Evolutionary conservation across 1,140 invertebrate species (phyloP).

Genomic region (Campoletis sonorensis): DNA sequence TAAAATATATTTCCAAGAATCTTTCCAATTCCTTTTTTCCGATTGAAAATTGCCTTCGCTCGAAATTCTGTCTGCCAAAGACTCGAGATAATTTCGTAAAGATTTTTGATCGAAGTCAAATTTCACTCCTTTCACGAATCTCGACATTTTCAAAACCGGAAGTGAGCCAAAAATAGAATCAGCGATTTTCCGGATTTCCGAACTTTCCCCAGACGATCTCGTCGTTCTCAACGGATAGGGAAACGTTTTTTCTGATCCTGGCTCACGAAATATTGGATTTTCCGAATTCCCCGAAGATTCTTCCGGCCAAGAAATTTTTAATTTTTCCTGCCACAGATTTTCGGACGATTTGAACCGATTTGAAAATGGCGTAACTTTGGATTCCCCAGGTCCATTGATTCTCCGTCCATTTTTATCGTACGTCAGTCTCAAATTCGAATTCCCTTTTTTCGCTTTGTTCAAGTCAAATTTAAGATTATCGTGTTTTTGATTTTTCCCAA

Average conservation of each 20-base stretch:
- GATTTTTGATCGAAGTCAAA: constrained; percentile 15
- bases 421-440: too few species aligned
- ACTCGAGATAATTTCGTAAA: constrained; percentile 19
- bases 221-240: constrained; percentile 16
- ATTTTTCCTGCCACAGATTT: background rate
- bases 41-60: background rate
- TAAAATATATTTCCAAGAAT: constrained; percentile 1
- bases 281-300: background rate
- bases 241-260: background rate
- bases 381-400: background rate
- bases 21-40: constrained; percentile 10
- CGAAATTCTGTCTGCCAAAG: background rate
- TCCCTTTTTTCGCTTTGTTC: background rate
- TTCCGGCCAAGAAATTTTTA: constrained; percentile 10
- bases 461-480: background rate
- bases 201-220: background rate
- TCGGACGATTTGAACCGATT: background rate
- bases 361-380: background rate
- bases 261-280: background rate
- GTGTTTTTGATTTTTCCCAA: background rate
- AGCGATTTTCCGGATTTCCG: background rate
- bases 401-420: background rate
- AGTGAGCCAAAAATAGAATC: background rate
- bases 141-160: background rate
- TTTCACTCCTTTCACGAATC: constrained; percentile 30